phyloP scores from a whole-genome alignment of 2,113 vertebrate genomes.

The Cheirogaleus medius region DNA sequence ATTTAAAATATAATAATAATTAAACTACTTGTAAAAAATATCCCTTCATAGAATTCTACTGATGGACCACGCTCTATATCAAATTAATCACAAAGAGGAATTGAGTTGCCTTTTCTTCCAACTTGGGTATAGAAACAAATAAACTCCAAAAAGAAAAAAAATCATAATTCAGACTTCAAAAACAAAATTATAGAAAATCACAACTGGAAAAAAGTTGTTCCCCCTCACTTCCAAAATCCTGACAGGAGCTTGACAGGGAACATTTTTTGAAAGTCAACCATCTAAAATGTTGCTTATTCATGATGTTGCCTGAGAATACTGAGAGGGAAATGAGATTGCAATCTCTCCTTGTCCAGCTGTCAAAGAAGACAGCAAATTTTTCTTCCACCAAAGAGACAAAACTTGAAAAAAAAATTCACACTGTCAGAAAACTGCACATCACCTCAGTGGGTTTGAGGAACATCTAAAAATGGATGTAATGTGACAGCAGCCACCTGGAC shows the following conservation, averaged over 20 bases:
- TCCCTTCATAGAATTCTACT: background rate
- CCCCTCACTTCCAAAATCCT: slow-evolving; percentile 52
- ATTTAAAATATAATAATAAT: slow-evolving; percentile 27
- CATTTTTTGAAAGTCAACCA: slow-evolving; percentile 61
- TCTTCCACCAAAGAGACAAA: slow-evolving; percentile 44
- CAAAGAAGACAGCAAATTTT: slow-evolving; percentile 65
- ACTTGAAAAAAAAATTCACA: background rate
- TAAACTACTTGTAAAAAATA: background rate
- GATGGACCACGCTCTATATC: background rate
- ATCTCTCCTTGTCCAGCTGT: slow-evolving; percentile 62
- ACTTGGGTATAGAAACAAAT: background rate
- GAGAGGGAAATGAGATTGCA: slow-evolving; percentile 60
- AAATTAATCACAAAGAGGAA: background rate
- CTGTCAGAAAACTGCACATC: slow-evolving; percentile 26
- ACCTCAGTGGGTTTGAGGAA: slow-evolving; percentile 47
- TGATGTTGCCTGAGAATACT: slow-evolving; percentile 61
- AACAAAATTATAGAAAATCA: slow-evolving; percentile 61
- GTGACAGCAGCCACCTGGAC: slow-evolving; percentile 66
- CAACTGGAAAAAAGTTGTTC: slow-evolving; percentile 60
- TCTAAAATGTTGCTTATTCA: slow-evolving; percentile 73
- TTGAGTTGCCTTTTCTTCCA: background rate
- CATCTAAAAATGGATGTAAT: slow-evolving; percentile 61
- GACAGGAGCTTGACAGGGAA: slow-evolving; percentile 71
- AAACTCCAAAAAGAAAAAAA: background rate
- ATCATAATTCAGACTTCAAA: slow-evolving; percentile 50